Evolutionary conservation across 2,888 invertebrate species (phyloP).

Genomic region (Platycheirus albimanus): DNA sequence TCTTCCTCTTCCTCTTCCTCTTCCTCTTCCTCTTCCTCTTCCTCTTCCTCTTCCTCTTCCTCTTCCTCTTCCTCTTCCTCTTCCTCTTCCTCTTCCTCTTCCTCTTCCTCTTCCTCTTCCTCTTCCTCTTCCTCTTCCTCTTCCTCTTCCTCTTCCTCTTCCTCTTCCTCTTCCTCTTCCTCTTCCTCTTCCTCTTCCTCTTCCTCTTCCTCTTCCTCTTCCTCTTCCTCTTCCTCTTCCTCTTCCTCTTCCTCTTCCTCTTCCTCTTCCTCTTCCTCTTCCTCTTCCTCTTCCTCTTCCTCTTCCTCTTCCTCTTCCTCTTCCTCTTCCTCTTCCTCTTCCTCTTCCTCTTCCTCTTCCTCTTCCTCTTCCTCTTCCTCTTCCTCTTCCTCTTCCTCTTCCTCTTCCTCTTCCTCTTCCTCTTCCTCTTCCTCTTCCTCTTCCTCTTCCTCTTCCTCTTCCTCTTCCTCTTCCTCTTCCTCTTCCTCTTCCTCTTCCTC

Average conservation of each 20-base stretch:
- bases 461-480: constrained; percentile 25
- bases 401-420: constrained; percentile 47
- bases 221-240: constrained; percentile 36
- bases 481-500: constrained; percentile 1
- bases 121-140: constrained; percentile 42
- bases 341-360: constrained; percentile 12
- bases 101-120: constrained; percentile 39
- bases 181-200: constrained; percentile 34
- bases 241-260: constrained; percentile 41
- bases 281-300: too few relatives aligned
- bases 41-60: constrained; percentile 36
- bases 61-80: constrained; percentile 43
- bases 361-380: constrained; percentile 47
- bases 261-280: not conserved
- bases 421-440: constrained; percentile 45
- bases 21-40: constrained; percentile 35
- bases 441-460: constrained; percentile 45
- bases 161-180: constrained; percentile 47
- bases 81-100: constrained; percentile 44
- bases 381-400: constrained; percentile 48
- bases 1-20: constrained; percentile 35
- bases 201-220: constrained; percentile 41
- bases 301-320: too few relatives aligned
- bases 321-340: constrained; percentile 12
- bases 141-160: constrained; percentile 47